phyloP scores from a whole-genome alignment of 1,140 invertebrate genomes.

The Vollenhovia emeryi region DNA sequence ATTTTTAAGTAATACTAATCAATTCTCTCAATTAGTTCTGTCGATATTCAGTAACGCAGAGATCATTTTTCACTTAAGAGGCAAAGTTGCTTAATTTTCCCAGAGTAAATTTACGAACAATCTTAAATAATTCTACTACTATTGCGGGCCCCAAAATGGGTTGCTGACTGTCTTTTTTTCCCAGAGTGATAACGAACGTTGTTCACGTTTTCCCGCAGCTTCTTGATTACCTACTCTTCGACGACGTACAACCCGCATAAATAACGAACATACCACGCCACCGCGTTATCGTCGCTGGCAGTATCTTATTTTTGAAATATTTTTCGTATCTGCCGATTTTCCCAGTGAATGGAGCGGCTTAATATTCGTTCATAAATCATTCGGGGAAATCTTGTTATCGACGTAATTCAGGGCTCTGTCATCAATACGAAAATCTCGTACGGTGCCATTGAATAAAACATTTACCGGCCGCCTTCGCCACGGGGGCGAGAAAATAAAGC shows the following conservation, averaged over 20 bases:
- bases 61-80: too few relatives aligned
- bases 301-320: background rate
- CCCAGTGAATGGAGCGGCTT: background rate
- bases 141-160: too few relatives aligned
- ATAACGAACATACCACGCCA: background rate
- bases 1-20: too few relatives aligned
- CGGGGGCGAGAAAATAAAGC: background rate
- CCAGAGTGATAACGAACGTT: too few relatives aligned
- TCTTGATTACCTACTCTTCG: background rate
- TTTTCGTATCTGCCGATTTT: background rate
- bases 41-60: too few relatives aligned
- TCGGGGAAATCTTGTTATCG: background rate
- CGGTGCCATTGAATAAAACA: conserved; percentile 27
- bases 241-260: background rate
- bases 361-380: conserved; percentile 5
- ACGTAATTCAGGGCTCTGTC: background rate
- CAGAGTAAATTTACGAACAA: too few relatives aligned
- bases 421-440: conserved; percentile 21
- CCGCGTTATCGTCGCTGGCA: background rate
- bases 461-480: background rate
- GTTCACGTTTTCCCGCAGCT: background rate
- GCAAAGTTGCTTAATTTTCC: too few relatives aligned
- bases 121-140: too few relatives aligned
- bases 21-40: too few relatives aligned
- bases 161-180: too few relatives aligned